phyloP scores from a whole-genome alignment of 2,113 vertebrate genomes.

The Cyprinus carpio region DNA sequence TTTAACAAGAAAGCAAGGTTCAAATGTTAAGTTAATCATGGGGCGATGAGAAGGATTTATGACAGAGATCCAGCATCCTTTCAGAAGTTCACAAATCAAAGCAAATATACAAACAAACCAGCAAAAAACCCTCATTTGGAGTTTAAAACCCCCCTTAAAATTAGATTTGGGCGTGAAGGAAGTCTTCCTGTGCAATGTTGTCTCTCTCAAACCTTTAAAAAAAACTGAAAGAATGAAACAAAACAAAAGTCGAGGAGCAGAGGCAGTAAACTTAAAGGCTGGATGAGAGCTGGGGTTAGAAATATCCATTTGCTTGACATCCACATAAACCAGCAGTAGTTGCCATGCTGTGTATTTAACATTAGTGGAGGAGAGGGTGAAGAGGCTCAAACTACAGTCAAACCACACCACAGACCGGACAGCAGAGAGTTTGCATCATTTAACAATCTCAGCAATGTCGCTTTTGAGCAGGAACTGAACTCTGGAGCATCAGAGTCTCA shows the following conservation, averaged over 20 bases:
- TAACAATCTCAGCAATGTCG: slow-evolving; percentile 78
- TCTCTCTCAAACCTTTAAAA: slow-evolving; percentile 77
- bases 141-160: slow-evolving; percentile 58
- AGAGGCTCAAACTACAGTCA: slow-evolving; percentile 51
- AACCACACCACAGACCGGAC: slow-evolving; percentile 69
- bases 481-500: not conserved
- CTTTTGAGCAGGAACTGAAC: slow-evolving; percentile 30
- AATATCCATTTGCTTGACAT: slow-evolving; percentile 98
- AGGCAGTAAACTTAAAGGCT: slow-evolving; percentile 81
- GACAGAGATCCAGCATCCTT: slow-evolving; percentile 75
- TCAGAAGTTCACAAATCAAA: slow-evolving; percentile 74
- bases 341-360: slow-evolving; percentile 73
- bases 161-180: slow-evolving; percentile 52
- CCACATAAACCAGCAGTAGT: slow-evolving; percentile 80
- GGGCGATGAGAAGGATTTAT: slow-evolving; percentile 61
- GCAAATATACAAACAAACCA: slow-evolving; percentile 53
- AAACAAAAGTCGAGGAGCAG: slow-evolving; percentile 60
- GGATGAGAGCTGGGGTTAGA: slow-evolving; percentile 89
- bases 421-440: slow-evolving; percentile 77
- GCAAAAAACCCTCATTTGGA: slow-evolving; percentile 46
- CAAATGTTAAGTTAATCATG: slow-evolving; percentile 74
- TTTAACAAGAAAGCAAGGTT: slow-evolving; percentile 64
- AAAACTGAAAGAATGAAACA: slow-evolving; percentile 78
- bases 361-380: slow-evolving; percentile 69
- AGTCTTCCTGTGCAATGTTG: slow-evolving; percentile 97